Percentiles rank a stretch among this genome's conserved stretches.
These are phyloP conservation scores for Ypsolopha scabrella DNA, from an alignment of 2,888 invertebrate species.

Conservation along the genomic window DNA sequence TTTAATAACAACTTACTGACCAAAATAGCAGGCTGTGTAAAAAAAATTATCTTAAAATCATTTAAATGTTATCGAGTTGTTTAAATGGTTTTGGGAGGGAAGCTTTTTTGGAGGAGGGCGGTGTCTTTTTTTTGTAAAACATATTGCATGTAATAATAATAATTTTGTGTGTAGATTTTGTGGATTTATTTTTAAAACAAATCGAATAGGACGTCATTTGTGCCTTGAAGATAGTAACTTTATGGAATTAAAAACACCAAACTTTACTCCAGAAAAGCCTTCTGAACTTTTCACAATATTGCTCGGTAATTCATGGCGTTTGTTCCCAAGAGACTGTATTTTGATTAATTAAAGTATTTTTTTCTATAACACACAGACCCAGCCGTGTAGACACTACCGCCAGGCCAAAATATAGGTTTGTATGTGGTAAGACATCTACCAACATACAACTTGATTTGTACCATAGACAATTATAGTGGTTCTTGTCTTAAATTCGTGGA, in stretches of 20 bases:
- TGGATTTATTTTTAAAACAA: too few species aligned
- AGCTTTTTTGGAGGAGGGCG: neutral
- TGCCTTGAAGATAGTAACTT: too few species aligned
- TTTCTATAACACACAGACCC: constrained; percentile 54
- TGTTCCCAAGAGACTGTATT: neutral
- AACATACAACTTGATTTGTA: constrained; percentile 46
- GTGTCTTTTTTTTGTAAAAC: neutral
- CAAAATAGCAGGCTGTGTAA: too few species aligned
- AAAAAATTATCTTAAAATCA: neutral
- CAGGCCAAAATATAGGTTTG: constrained; percentile 55
- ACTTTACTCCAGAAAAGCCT: too few species aligned
- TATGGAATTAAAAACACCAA: too few species aligned
- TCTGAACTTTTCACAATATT: too few species aligned
- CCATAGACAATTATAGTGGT: neutral
- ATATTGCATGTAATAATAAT: too few species aligned
- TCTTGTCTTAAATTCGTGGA: too few species aligned
- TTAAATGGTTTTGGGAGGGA: neutral
- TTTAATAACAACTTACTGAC: neutral
- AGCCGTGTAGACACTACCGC: constrained; percentile 48
- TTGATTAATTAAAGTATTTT: constrained; percentile 46
- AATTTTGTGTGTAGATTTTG: too few species aligned
- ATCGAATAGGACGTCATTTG: too few species aligned
- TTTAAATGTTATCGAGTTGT: neutral
- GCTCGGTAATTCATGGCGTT: too few species aligned
- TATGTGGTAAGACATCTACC: constrained; percentile 65